Conservation (phyloP, 2,888 invertebrate genomes). For the Cryptophagus acutangulus region DNA sequence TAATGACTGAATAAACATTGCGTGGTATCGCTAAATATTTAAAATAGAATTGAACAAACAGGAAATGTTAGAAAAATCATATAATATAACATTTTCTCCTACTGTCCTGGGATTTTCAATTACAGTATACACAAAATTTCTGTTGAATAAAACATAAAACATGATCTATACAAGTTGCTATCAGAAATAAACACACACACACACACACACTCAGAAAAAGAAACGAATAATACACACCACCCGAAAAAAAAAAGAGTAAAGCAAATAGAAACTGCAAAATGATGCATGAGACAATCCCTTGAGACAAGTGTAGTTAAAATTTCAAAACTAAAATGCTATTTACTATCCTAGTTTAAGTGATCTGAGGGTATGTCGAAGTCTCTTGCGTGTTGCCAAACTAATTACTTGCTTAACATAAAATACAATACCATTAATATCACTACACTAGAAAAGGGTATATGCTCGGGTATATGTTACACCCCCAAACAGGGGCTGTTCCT, state of each 20-base stretch:
- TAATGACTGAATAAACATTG: too few species aligned
- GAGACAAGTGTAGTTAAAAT: background rate
- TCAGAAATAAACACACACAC: constrained; percentile 6
- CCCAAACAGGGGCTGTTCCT: constrained; percentile 2
- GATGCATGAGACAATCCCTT: constrained; percentile 5
- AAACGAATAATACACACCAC: constrained; percentile 6
- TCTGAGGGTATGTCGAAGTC: constrained; percentile 35
- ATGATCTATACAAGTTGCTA: constrained; percentile 8
- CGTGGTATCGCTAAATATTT: too few species aligned
- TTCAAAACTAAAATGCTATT: constrained; percentile 8
- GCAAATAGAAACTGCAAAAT: constrained; percentile 7
- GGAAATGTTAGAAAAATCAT: constrained; percentile 10
- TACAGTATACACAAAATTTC: constrained; percentile 1
- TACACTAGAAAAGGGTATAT: background rate
- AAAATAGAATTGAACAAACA: too few species aligned
- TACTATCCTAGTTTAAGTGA: constrained; percentile 39
- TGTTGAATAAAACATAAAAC: constrained; percentile 1
- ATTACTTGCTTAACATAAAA: constrained; percentile 42
- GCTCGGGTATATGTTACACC: background rate
- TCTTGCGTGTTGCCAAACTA: constrained; percentile 39
- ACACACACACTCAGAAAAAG: constrained; percentile 7
- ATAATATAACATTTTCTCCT: background rate
- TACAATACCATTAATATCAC: constrained; percentile 19
- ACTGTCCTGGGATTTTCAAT: background rate
- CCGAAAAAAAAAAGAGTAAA: too few species aligned